These are phyloP conservation scores for Eledone cirrhosa DNA, from an alignment of 2,888 invertebrate species.

Conservation along the genomic window DNA sequence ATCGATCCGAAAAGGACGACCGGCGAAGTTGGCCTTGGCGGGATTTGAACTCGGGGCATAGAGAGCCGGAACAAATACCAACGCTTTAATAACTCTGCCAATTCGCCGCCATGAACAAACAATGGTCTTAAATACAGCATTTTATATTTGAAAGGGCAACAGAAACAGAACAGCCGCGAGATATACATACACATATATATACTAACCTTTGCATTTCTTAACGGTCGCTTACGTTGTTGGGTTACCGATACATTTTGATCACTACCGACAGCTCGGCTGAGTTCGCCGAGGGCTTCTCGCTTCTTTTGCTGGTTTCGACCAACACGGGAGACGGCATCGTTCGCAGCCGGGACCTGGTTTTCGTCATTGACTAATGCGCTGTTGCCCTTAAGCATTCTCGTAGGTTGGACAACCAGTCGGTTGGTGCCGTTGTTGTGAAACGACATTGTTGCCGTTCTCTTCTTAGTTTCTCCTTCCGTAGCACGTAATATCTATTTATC, in stretches of 20 bases:
- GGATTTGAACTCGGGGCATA: too few relatives aligned
- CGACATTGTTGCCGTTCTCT: background rate
- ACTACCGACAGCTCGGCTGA: background rate
- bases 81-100: too few relatives aligned
- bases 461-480: too few relatives aligned
- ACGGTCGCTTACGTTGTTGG: background rate
- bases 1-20: too few relatives aligned
- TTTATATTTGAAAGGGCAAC: background rate
- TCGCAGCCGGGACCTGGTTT: background rate
- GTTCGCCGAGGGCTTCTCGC: slow-evolving; percentile 1
- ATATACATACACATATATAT: background rate
- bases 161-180: background rate
- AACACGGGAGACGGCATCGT: background rate
- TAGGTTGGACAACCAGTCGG: background rate
- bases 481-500: too few relatives aligned
- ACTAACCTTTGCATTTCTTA: slow-evolving; percentile 13
- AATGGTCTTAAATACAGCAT: too few relatives aligned
- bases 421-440: background rate
- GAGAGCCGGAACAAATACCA: too few relatives aligned
- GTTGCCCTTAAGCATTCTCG: background rate
- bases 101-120: too few relatives aligned
- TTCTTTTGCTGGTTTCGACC: background rate
- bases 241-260: background rate
- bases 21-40: too few relatives aligned
- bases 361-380: slow-evolving; percentile 7